These are phyloP conservation scores for Dreissena rostriformis DNA, from an alignment of 1,140 invertebrate species.

Conservation along the genomic window DNA sequence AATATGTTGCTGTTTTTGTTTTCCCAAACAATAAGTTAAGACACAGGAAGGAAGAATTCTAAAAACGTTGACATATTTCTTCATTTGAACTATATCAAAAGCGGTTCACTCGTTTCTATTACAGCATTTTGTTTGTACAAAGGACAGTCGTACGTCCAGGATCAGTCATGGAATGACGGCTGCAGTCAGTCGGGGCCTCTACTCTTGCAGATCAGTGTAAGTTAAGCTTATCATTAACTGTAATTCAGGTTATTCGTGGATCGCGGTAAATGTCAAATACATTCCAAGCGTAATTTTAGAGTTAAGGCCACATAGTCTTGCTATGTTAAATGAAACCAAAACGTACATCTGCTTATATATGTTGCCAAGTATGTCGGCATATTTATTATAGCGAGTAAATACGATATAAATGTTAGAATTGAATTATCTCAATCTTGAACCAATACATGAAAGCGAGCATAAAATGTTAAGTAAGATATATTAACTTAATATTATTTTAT, in stretches of 20 bases:
- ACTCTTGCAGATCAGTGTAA: conserved; percentile 60
- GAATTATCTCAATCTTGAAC: neutral
- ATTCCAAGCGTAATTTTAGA: neutral
- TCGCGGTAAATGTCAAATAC: neutral
- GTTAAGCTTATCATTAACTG: neutral
- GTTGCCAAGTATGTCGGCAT: too few relatives aligned
- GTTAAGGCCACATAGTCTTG: neutral
- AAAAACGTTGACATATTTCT: conserved; percentile 30
- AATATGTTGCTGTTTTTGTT: conserved; percentile 8
- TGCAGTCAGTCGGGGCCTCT: conserved; percentile 62
- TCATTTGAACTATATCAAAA: conserved; percentile 34
- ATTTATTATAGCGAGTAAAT: too few relatives aligned
- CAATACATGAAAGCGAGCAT: neutral
- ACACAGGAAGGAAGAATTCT: conserved; percentile 42
- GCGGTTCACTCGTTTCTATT: neutral
- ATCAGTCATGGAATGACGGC: conserved; percentile 67
- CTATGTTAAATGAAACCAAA: neutral
- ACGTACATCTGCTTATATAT: neutral
- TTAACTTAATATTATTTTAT: neutral
- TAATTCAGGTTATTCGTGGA: too few relatives aligned
- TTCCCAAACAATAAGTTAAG: conserved; percentile 24
- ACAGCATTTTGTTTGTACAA: conserved; percentile 64
- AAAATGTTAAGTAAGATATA: neutral
- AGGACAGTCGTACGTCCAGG: conserved; percentile 59
- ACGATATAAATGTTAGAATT: too few relatives aligned